phyloP scores from a whole-genome alignment of 2,888 invertebrate genomes.

The Caenorhabditis wallacei region DNA sequence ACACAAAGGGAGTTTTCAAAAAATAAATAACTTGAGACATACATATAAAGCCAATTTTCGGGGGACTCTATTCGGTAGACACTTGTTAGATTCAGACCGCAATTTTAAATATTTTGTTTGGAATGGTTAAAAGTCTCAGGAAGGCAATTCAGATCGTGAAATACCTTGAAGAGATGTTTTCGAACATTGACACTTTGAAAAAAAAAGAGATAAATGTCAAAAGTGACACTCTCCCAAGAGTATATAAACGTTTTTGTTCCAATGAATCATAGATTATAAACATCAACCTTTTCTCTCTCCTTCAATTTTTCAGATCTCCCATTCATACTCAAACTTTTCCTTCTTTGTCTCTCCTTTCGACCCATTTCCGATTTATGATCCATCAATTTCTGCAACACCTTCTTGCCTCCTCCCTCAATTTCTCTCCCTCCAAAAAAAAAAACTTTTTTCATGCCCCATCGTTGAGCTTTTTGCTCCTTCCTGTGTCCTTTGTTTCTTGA shows the following conservation, averaged over 20 bases:
- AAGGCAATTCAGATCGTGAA: too few relatives aligned
- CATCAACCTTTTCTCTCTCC: background rate
- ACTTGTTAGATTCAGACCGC: background rate
- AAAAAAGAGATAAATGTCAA: background rate
- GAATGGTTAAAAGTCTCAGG: background rate
- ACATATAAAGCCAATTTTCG: constrained; percentile 9
- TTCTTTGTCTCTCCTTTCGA: too few relatives aligned
- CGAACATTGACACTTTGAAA: background rate
- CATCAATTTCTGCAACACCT: constrained; percentile 32
- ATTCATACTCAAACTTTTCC: constrained; percentile 2
- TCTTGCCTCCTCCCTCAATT: background rate
- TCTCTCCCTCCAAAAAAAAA: constrained; percentile 1
- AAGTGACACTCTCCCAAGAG: constrained; percentile 12
- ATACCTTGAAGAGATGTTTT: background rate
- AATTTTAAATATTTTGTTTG: background rate
- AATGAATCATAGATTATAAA: constrained; percentile 37
- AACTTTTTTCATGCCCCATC: constrained; percentile 5
- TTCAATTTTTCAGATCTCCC: background rate
- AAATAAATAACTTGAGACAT: constrained; percentile 25
- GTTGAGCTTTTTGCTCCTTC: constrained; percentile 5
- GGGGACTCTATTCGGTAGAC: background rate
- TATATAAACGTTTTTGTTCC: constrained; percentile 5
- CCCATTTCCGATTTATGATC: constrained; percentile 31
- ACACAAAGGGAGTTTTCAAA: background rate
- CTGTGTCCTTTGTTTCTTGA: constrained; percentile 43